Percentiles rank a stretch among this genome's conserved stretches.
phyloP scores from a whole-genome alignment of 2,113 vertebrate genomes.

The Tichodroma muraria region DNA sequence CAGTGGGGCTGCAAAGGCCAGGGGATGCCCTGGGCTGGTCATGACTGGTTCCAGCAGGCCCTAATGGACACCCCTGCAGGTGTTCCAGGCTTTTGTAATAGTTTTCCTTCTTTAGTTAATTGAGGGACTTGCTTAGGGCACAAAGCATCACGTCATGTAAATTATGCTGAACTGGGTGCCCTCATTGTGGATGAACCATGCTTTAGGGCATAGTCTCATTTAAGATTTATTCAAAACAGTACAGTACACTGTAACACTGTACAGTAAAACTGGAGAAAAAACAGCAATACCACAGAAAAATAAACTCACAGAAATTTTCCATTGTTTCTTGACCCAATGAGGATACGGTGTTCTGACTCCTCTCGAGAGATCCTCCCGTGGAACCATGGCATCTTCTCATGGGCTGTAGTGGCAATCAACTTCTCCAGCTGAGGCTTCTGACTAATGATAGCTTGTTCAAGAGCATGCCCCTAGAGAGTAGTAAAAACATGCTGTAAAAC shows the following conservation, averaged over 20 bases:
- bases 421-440: constrained; percentile 96
- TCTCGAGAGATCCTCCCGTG: constrained; percentile 85
- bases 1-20: neutral
- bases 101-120: neutral
- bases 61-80: neutral
- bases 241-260: too few relatives aligned
- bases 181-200: neutral
- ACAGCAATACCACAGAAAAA: neutral
- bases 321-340: constrained; percentile 73
- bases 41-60: rapidly evolving
- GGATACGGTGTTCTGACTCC: constrained; percentile 82
- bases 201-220: neutral
- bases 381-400: constrained; percentile 96
- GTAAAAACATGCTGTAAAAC: neutral
- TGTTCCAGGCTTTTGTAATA: neutral
- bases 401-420: constrained; percentile 90
- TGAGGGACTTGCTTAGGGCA: neutral
- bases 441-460: constrained; percentile 97
- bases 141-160: neutral
- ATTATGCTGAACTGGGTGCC: neutral
- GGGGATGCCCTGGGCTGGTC: neutral
- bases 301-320: constrained; percentile 91
- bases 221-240: neutral
- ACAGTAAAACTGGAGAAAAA: neutral
- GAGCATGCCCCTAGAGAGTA: constrained; percentile 78